Percentiles rank a stretch among this genome's conserved stretches.
Evolutionary conservation across 2,113 vertebrate genomes (phyloP).

Genomic region (Thamnaconus septentrionalis): DNA sequence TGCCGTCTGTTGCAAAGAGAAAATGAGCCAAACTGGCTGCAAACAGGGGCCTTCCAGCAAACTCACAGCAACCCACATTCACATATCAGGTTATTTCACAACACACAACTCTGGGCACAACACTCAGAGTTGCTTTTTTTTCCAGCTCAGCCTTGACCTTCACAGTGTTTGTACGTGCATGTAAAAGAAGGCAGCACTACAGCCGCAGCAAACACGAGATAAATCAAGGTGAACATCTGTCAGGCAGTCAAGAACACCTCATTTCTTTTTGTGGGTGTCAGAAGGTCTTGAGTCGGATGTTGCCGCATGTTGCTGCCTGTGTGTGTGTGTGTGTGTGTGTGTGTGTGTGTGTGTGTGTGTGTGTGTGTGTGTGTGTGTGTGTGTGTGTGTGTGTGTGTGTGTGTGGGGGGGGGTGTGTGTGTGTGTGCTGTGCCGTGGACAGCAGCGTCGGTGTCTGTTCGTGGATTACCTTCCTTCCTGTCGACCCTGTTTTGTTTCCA

Average conservation of each 20-base stretch:
- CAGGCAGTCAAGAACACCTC: conserved; percentile 29
- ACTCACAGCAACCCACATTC: conserved; percentile 33
- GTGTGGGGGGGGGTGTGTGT: conserved; percentile 29
- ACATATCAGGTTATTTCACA: conserved; percentile 32
- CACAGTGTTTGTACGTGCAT: no score
- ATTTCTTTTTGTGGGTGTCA: conserved; percentile 49
- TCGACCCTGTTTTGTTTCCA: conserved; percentile 65
- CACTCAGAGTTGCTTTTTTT: no score
- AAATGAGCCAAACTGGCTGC: not conserved
- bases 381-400: conserved; percentile 26
- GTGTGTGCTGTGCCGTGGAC: conserved; percentile 16
- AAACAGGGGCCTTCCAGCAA: conserved; percentile 15
- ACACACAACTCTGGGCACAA: no score
- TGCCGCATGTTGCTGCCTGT: no score
- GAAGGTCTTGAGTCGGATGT: conserved; percentile 8
- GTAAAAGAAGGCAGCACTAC: conserved; percentile 11
- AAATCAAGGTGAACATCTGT: conserved; percentile 51
- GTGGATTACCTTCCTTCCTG: conserved; percentile 79
- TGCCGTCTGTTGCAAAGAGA: no score
- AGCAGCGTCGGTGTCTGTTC: conserved; percentile 58
- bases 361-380: not conserved
- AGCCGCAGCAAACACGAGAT: conserved; percentile 40
- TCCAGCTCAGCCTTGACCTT: no score
- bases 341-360: no score
- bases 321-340: no score